A percentile compares a stretch with the other conserved stretches of the same genome.
phyloP scores from a whole-genome alignment of 2,888 invertebrate species.

The Leptopterna dolabrata region DNA sequence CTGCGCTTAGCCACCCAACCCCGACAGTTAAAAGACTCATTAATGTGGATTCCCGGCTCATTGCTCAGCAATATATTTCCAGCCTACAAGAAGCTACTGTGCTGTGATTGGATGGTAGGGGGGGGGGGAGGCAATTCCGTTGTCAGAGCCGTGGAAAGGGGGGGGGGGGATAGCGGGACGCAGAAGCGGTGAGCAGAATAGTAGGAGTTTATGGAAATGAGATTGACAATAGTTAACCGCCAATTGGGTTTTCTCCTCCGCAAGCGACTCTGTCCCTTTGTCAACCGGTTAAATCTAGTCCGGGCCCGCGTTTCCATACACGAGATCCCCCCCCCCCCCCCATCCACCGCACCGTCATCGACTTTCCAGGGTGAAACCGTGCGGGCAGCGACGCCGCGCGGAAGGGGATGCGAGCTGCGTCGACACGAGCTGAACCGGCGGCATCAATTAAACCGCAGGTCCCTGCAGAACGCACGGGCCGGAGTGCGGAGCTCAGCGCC shows the following conservation, averaged over 20 bases:
- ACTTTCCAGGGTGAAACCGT: not conserved
- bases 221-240: conserved; percentile 30
- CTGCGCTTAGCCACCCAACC: no score
- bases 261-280: not conserved
- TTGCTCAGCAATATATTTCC: not conserved
- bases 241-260: not conserved
- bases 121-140: not conserved
- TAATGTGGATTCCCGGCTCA: no score
- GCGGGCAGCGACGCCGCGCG: not conserved
- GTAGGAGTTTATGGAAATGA: conserved; percentile 16
- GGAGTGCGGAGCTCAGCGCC: no score
- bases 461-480: no score
- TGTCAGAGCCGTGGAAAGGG: not conserved
- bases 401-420: not conserved
- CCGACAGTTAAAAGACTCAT: no score
- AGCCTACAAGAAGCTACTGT: no score
- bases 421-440: not conserved
- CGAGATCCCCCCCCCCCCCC: no score
- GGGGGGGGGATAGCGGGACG: not conserved
- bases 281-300: not conserved
- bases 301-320: not conserved
- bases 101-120: no score
- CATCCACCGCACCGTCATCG: no score
- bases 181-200: not conserved
- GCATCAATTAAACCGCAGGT: not conserved